These are phyloP conservation scores for Brienomyrus brachyistius DNA, from an alignment of 2,113 vertebrate species.

Conservation along the genomic window DNA sequence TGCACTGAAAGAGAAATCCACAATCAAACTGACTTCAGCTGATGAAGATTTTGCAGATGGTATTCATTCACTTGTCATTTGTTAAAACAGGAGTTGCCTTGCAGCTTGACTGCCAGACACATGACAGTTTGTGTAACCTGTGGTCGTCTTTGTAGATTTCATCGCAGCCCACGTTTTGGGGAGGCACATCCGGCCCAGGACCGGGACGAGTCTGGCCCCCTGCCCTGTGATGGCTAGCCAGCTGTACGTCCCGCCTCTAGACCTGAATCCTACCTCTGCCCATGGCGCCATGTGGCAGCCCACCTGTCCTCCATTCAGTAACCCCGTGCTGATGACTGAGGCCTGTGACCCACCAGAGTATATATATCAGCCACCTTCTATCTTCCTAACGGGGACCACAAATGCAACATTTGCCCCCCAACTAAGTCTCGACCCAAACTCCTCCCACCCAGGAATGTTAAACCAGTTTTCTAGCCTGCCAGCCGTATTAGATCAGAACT, in stretches of 20 bases:
- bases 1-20: not conserved
- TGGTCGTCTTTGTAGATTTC: conserved; percentile 13
- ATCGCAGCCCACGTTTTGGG: conserved; percentile 19
- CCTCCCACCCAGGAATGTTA: not conserved
- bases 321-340: not conserved
- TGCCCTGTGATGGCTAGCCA: not conserved
- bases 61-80: not conserved
- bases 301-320: not conserved
- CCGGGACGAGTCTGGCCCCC: not conserved
- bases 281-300: not conserved
- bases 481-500: not conserved
- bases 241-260: not conserved
- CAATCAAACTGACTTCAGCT: not conserved
- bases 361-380: not conserved
- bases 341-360: not conserved
- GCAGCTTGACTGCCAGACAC: not conserved
- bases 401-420: not conserved
- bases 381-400: not conserved
- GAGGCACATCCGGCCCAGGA: conserved; percentile 21
- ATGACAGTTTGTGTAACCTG: not conserved
- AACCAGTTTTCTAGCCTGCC: not conserved
- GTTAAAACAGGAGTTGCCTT: not conserved
- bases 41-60: conserved; percentile 3
- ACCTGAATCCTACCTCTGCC: not conserved
- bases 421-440: not conserved